These are phyloP conservation scores for Argyrosomus regius DNA, from an alignment of 2,797 vertebrate species.

Conservation along the genomic window DNA sequence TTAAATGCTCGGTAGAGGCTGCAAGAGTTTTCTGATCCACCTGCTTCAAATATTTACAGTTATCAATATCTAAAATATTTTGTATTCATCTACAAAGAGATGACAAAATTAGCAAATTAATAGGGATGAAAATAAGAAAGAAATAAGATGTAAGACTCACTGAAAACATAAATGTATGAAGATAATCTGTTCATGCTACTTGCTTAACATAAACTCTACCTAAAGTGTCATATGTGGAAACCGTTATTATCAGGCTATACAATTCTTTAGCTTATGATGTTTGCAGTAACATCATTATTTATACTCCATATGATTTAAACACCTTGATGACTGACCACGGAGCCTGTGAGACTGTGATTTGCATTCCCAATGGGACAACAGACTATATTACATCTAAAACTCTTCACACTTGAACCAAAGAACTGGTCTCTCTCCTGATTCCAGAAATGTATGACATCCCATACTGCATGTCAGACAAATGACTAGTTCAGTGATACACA, in stretches of 20 bases:
- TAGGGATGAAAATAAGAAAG: neutral
- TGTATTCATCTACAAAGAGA: neutral
- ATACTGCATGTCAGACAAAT: constrained; percentile 32
- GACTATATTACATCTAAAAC: constrained; percentile 50
- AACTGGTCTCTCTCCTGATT: constrained; percentile 17
- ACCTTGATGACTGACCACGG: constrained; percentile 62
- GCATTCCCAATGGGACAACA: constrained; percentile 52
- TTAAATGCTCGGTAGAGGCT: constrained; percentile 8
- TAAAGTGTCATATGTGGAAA: constrained; percentile 34
- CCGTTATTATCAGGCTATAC: constrained; percentile 21
- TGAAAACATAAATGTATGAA: neutral
- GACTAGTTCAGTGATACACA: constrained; percentile 24
- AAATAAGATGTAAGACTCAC: fast-evolving
- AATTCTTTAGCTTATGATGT: constrained; percentile 37
- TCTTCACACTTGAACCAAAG: constrained; percentile 45
- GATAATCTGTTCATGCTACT: neutral
- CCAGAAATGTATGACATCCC: constrained; percentile 18
- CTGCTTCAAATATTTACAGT: constrained; percentile 19
- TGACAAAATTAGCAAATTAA: neutral
- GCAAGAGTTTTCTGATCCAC: constrained; percentile 19
- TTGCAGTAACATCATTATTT: constrained; percentile 61
- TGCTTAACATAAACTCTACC: neutral
- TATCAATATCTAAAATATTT: neutral
- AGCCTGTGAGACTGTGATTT: constrained; percentile 52
- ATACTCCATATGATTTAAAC: constrained; percentile 39